These are phyloP conservation scores for Aldabrachelys gigantea DNA, from an alignment of 2,113 vertebrate genomes.

Conservation along the genomic window DNA sequence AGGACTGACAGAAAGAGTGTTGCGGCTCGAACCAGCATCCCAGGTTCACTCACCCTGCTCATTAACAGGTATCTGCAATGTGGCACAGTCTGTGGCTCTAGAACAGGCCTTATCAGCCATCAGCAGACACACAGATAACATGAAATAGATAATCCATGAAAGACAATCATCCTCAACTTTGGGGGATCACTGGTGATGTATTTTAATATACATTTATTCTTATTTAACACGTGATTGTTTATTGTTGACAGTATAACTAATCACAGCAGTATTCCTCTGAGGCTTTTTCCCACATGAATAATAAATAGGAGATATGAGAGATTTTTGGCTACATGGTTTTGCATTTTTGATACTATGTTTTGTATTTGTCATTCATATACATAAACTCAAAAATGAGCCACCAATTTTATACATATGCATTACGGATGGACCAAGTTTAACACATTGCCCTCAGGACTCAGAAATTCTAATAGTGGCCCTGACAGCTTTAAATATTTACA, in stretches of 20 bases:
- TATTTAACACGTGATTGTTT: not conserved
- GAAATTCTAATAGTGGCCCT: slow-evolving; percentile 56
- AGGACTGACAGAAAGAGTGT: too few relatives aligned
- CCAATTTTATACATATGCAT: slow-evolving; percentile 26
- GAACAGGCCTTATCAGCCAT: too few relatives aligned
- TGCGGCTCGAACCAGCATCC: too few relatives aligned
- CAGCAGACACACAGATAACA: too few relatives aligned
- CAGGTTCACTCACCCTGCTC: too few relatives aligned
- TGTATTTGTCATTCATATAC: slow-evolving; percentile 40
- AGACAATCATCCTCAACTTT: too few relatives aligned
- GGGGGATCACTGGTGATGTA: not conserved
- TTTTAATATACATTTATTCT: not conserved
- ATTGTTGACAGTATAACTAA: not conserved
- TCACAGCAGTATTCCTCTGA: slow-evolving; percentile 14
- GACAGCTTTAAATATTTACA: slow-evolving; percentile 36
- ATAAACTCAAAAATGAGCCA: slow-evolving; percentile 59
- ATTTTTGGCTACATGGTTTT: slow-evolving; percentile 25
- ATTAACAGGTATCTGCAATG: too few relatives aligned
- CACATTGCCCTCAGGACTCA: slow-evolving; percentile 37
- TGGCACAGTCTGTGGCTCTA: too few relatives aligned
- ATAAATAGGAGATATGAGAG: slow-evolving; percentile 10
- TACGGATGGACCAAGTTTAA: slow-evolving; percentile 53
- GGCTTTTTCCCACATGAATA: not conserved
- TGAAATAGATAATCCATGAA: too few relatives aligned
- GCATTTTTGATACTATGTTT: slow-evolving; percentile 53